Conservation (phyloP, 2,113 vertebrate genomes). For the Picathartes gymnocephalus region DNA sequence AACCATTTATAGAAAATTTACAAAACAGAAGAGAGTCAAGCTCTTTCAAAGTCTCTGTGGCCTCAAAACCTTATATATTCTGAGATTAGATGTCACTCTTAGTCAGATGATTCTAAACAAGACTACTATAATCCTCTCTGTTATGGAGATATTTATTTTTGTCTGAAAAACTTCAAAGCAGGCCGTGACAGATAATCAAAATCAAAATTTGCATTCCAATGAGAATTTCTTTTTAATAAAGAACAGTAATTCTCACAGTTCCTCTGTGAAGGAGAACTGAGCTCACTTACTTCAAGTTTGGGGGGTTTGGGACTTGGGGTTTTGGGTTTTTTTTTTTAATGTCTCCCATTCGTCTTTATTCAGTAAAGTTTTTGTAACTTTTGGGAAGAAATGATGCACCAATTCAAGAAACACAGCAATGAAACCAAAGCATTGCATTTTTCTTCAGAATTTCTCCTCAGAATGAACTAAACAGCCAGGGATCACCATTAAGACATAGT, state of each 20-base stretch:
- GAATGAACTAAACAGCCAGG: neutral
- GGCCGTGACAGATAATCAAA: slow-evolving; percentile 80
- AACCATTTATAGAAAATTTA: slow-evolving; percentile 79
- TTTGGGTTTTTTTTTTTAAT: neutral
- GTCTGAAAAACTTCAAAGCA: slow-evolving; percentile 85
- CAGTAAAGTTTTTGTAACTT: neutral
- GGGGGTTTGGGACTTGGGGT: neutral
- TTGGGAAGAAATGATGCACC: neutral
- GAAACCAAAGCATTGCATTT: neutral
- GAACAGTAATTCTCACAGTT: slow-evolving; percentile 74
- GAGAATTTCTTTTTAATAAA: slow-evolving; percentile 69
- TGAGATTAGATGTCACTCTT: slow-evolving; percentile 80
- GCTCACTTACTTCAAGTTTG: slow-evolving; percentile 13
- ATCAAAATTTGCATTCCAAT: slow-evolving; percentile 84
- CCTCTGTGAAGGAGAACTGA: slow-evolving; percentile 52
- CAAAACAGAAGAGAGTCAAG: slow-evolving; percentile 67
- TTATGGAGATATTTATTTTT: slow-evolving; percentile 84
- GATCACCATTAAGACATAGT: neutral
- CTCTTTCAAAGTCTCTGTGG: slow-evolving; percentile 70
- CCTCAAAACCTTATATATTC: slow-evolving; percentile 75
- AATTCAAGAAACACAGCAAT: neutral
- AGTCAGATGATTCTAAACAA: slow-evolving; percentile 80
- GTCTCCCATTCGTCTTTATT: neutral
- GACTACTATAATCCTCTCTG: slow-evolving; percentile 79
- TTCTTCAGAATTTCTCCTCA: neutral